Percentiles rank a stretch among this genome's conserved stretches.
Evolutionary conservation across 2,797 vertebrate species (phyloP).

Genomic region (Pipistrellus pipistrellus): DNA sequence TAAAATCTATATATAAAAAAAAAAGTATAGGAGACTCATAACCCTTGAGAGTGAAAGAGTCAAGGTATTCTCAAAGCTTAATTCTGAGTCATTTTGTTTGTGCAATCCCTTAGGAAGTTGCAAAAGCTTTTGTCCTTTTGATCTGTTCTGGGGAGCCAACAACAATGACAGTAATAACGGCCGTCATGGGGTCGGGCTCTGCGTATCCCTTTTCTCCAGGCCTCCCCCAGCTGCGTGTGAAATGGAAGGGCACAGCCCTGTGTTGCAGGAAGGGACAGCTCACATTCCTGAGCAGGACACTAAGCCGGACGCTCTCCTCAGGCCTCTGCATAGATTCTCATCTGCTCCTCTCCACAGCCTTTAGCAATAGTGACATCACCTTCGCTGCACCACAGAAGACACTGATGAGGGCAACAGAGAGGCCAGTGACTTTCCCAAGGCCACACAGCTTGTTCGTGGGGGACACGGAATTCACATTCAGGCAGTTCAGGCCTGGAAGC

Average conservation of each 20-base stretch:
- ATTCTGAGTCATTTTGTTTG: neutral
- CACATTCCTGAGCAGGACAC: neutral
- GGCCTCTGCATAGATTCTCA: neutral
- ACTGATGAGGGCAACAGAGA: neutral
- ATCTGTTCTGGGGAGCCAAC: neutral
- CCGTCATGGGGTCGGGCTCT: neutral
- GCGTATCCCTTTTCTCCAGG: neutral
- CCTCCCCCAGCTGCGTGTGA: neutral
- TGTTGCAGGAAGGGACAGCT: neutral
- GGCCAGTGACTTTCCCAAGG: neutral
- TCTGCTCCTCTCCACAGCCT: too few relatives aligned
- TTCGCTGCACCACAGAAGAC: neutral
- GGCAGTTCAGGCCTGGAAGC: neutral
- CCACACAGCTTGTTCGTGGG: neutral
- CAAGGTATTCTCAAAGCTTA: neutral
- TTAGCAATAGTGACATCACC: neutral
- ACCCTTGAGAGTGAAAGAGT: neutral
- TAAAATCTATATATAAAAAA: too few relatives aligned
- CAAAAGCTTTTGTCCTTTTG: neutral
- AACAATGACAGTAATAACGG: neutral
- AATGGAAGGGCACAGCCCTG: accelerated
- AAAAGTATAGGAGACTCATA: neutral
- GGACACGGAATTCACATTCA: neutral
- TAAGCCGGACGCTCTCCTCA: neutral
- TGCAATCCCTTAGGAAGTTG: neutral